A percentile compares a stretch with the other conserved stretches of the same genome.
phyloP scores from a whole-genome alignment of 23 tunicate species.

The Botrylloides violaceus region DNA sequence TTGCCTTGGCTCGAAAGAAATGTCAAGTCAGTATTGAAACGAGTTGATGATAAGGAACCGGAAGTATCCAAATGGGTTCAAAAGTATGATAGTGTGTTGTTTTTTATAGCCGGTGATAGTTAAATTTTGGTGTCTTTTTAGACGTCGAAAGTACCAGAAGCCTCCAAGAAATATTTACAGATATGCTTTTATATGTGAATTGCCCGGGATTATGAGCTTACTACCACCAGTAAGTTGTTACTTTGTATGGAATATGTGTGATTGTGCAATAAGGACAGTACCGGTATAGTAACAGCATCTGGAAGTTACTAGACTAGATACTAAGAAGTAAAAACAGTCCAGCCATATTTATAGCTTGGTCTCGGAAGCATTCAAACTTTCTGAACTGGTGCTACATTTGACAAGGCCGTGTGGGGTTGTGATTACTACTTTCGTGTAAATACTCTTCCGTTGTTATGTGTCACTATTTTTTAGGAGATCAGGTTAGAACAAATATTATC shows the following conservation, averaged over 20 bases:
- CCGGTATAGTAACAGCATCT: too few species aligned
- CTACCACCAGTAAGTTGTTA: slow-evolving; percentile 48
- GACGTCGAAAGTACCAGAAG: slow-evolving; percentile 68
- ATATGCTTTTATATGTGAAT: slow-evolving; percentile 73
- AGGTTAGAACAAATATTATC: slow-evolving; percentile 50
- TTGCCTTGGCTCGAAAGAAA: slow-evolving; percentile 68
- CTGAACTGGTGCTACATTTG: too few species aligned
- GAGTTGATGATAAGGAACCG: slow-evolving; percentile 23
- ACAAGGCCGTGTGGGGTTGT: too few species aligned
- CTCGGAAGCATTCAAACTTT: too few species aligned
- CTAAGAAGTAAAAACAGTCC: too few species aligned
- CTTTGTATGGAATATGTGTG: background rate
- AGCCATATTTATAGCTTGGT: too few species aligned
- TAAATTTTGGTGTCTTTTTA: slow-evolving; percentile 16
- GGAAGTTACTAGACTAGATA: too few species aligned
- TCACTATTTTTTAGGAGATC: slow-evolving; percentile 41
- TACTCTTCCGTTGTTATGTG: too few species aligned
- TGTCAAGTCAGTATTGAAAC: slow-evolving; percentile 37
- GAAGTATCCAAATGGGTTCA: slow-evolving; percentile 30
- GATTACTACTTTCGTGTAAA: too few species aligned
- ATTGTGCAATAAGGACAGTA: too few species aligned
- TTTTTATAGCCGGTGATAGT: too few species aligned
- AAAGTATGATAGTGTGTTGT: slow-evolving; percentile 15
- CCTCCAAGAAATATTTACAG: slow-evolving; percentile 78
- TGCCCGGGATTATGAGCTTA: slow-evolving; percentile 43